Evolutionary conservation across 2,888 invertebrate genomes (phyloP), one percentile per base, ranked within the genome.

Genomic region (Crematogaster levior): DNA sequence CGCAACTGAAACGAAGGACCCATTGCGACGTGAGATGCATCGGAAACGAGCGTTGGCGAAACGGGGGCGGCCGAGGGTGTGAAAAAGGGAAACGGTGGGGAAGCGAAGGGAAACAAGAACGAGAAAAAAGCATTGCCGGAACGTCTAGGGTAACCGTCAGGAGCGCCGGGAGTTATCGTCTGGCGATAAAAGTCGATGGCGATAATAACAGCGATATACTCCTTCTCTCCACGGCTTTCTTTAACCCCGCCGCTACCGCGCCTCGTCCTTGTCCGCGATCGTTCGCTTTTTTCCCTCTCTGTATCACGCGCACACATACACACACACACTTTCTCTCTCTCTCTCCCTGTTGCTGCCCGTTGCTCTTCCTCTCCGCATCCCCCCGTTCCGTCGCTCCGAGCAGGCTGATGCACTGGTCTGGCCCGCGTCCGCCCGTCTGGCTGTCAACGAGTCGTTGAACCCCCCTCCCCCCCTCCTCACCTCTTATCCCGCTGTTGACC

Each of bases 401-500:
- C 89, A 46, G 85, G 82, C 61, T 89, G 89, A 89, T 93, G 94
- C 95, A 91, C 95, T 92, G 90, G 95, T 93, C 93, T 94, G 95
- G 95, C 95, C 95, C 95, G 95, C 95, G 94, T 92, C 91, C 91
- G 92, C 90, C 86, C 86, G 90, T 90, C 90, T 92, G 92, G 89
- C 92, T 91, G 92, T 92, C 93, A 92, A 88, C 95, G 95, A 95
- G 92, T 92, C 92, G 92, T 92, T 93, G 92, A 92, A 92, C 93
- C 91, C 86, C 94, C 95, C 95, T 95, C 65, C 94, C 95, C 95
- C 95, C 60, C 95, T 95, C 96, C 90, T 88, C 94, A 21, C 95
- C 95, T 95, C 95, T 89, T 77, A 66, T 84, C 85, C 96, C 96
- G 96, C 96, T 96, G 96, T 96, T 96, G 96, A 96, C 95, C 91